Percentiles rank a stretch among this genome's conserved stretches.
Evolutionary conservation across 1,140 invertebrate species (phyloP).

Genomic region (Diploscapter pachys): DNA sequence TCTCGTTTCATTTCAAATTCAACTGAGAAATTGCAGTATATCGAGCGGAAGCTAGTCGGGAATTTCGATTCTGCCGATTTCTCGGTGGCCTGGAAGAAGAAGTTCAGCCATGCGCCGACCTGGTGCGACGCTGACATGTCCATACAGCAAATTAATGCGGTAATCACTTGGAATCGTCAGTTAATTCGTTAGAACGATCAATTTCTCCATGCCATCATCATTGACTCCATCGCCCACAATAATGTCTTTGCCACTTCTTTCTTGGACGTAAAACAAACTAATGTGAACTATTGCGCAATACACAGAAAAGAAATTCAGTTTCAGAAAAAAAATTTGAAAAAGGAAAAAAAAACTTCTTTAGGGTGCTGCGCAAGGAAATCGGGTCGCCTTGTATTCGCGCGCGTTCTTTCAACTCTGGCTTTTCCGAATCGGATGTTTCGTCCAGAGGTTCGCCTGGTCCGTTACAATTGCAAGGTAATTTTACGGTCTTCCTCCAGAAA

Average conservation of each 20-base stretch:
- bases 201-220: background rate
- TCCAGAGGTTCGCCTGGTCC: slow-evolving; percentile 46
- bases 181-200: too few relatives aligned
- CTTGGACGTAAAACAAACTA: too few relatives aligned
- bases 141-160: slow-evolving; percentile 54
- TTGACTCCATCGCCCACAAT: slow-evolving; percentile 5
- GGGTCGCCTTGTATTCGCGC: slow-evolving; percentile 51
- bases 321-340: too few relatives aligned
- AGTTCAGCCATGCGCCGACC: slow-evolving; percentile 55
- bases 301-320: too few relatives aligned
- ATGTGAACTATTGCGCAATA: too few relatives aligned
- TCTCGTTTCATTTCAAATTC: too few relatives aligned
- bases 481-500: background rate
- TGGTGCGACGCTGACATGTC: slow-evolving; percentile 59
- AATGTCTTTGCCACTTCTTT: slow-evolving; percentile 14
- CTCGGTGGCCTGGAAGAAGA: slow-evolving; percentile 51
- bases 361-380: slow-evolving; percentile 52
- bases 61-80: slow-evolving; percentile 53
- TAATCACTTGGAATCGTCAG: slow-evolving; percentile 13
- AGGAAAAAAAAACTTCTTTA: slow-evolving; percentile 25
- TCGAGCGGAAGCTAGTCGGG: slow-evolving; percentile 48
- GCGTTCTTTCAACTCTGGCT: slow-evolving; percentile 52
- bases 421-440: slow-evolving; percentile 46
- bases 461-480: slow-evolving; percentile 40
- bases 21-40: slow-evolving; percentile 45